phyloP scores from a whole-genome alignment of 2,888 invertebrate species.

The Noctua fimbriata region DNA sequence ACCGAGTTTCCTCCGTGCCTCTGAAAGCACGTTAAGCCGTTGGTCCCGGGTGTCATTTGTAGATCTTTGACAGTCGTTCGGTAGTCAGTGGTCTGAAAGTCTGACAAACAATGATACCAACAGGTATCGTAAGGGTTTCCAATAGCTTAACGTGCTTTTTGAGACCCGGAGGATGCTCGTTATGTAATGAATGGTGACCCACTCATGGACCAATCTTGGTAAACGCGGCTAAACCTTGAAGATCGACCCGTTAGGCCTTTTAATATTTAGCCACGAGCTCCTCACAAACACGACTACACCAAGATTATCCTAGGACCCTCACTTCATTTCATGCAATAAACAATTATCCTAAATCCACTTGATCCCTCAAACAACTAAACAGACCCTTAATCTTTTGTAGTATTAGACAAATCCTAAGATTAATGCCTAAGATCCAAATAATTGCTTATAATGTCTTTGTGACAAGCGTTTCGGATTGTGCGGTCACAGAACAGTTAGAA shows the following conservation, averaged over 20 bases:
- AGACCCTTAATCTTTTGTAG: constrained; percentile 43
- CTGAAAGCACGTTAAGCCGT: too few species aligned
- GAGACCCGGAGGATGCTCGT: not conserved
- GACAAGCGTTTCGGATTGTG: constrained; percentile 34
- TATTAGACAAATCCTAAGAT: constrained; percentile 55
- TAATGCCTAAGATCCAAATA: constrained; percentile 55
- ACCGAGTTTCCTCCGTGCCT: too few species aligned
- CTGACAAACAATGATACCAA: too few species aligned
- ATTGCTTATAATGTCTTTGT: constrained; percentile 56
- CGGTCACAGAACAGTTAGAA: not conserved
- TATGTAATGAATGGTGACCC: not conserved
- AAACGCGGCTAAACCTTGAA: not conserved
- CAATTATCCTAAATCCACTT: constrained; percentile 46
- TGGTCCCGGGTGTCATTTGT: too few species aligned
- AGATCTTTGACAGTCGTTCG: too few species aligned
- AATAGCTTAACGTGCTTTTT: too few species aligned
- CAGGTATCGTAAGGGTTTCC: too few species aligned
- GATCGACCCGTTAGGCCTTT: not conserved
- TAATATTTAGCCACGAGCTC: not conserved
- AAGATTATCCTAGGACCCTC: constrained; percentile 15
- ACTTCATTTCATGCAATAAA: constrained; percentile 37
- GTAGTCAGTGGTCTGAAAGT: too few species aligned
- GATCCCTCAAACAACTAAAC: constrained; percentile 40
- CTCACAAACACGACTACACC: not conserved
- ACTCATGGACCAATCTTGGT: not conserved